phyloP scores from a whole-genome alignment of 2,797 vertebrate genomes.

The Microctenopoma lineatum region DNA sequence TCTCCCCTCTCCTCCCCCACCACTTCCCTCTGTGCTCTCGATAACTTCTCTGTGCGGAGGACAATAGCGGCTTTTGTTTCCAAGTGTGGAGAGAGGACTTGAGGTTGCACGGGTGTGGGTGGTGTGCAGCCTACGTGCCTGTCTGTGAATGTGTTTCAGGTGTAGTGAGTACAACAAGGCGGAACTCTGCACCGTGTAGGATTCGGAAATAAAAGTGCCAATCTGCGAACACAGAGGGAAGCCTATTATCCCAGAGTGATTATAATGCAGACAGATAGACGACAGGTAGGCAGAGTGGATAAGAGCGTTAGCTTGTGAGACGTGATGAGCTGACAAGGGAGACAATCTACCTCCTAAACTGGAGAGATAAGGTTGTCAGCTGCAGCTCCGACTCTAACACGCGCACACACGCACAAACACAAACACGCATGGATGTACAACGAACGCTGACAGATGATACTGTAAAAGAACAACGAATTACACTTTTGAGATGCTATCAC shows the following conservation, averaged over 20 bases:
- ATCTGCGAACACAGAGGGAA: conserved; percentile 62
- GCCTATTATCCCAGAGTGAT: conserved; percentile 77
- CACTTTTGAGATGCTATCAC: conserved; percentile 57
- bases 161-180: conserved; percentile 54
- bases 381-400: conserved; percentile 55
- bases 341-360: conserved; percentile 78
- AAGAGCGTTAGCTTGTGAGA: conserved; percentile 74
- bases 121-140: conserved; percentile 50
- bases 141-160: conserved; percentile 64
- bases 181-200: conserved; percentile 36
- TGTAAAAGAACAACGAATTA: conserved; percentile 51
- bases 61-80: conserved; percentile 82
- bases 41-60: conserved; percentile 78
- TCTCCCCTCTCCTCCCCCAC: conserved; percentile 45
- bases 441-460: conserved; percentile 48
- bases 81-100: conserved; percentile 48
- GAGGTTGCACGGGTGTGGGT: conserved; percentile 60
- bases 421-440: conserved; percentile 24
- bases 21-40: conserved; percentile 55
- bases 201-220: conserved; percentile 75
- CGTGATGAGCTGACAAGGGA: conserved; percentile 76
- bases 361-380: conserved; percentile 75
- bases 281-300: conserved; percentile 80
- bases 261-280: conserved; percentile 80
- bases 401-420: conserved; percentile 37